These are phyloP conservation scores for Myotis daubentonii DNA, from an alignment of 2,797 vertebrate genomes.

Conservation along the genomic window DNA sequence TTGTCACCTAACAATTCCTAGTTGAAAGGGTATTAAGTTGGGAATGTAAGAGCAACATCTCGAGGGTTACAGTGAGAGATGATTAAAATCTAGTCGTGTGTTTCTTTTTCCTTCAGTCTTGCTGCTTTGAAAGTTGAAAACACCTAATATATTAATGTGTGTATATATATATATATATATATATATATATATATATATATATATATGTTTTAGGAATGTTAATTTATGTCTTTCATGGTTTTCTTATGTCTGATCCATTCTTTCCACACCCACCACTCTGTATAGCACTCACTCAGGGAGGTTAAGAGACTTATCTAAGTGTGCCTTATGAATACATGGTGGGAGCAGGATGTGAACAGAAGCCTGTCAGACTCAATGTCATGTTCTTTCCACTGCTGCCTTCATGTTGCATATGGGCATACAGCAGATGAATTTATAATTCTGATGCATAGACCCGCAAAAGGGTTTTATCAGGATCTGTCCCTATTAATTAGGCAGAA, in stretches of 20 bases:
- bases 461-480: background rate
- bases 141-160: background rate
- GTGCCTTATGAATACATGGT: background rate
- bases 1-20: constrained; percentile 61
- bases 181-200: background rate
- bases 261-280: background rate
- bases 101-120: background rate
- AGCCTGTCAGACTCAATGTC: background rate
- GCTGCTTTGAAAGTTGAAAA: background rate
- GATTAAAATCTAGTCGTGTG: constrained; percentile 32
- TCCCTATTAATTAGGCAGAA: constrained; percentile 20
- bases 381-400: background rate
- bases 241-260: background rate
- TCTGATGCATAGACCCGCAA: background rate
- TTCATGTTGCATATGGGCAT: background rate
- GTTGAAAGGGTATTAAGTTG: constrained; percentile 65
- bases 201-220: background rate
- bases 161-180: background rate
- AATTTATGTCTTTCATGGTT: background rate
- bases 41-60: background rate
- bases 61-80: constrained; percentile 27
- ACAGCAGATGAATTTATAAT: constrained; percentile 10
- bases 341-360: background rate
- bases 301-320: background rate
- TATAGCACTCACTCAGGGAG: background rate